Evolutionary conservation across 2,888 invertebrate genomes (phyloP).

Genomic region (Athalia cordata): DNA sequence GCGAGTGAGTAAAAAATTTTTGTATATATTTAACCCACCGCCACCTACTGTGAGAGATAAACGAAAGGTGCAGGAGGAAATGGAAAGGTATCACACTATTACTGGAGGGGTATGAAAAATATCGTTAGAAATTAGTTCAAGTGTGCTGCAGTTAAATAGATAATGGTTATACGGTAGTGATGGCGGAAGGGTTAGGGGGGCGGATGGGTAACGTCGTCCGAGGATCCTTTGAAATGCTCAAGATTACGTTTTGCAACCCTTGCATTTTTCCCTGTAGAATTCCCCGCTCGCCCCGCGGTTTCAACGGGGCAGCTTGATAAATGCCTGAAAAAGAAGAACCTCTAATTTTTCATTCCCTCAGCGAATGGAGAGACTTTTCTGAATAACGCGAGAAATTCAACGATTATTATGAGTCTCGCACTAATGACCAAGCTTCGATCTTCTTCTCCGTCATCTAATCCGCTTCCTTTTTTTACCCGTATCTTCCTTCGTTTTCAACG

Average conservation of each 20-base stretch:
- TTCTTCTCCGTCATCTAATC: constrained; percentile 20
- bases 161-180: constrained; percentile 42
- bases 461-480: background rate
- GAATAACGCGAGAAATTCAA: constrained; percentile 50
- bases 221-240: constrained; percentile 65
- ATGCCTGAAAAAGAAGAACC: constrained; percentile 54
- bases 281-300: background rate
- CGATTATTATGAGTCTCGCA: constrained; percentile 55
- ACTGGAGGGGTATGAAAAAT: constrained; percentile 15
- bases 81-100: no score
- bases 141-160: constrained; percentile 48
- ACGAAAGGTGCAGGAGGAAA: background rate
- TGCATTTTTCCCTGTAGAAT: constrained; percentile 61
- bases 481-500: background rate
- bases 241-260: constrained; percentile 67
- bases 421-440: constrained; percentile 59
- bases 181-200: background rate
- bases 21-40: background rate
- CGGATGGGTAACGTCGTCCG: constrained; percentile 52
- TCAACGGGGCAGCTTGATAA: constrained; percentile 60
- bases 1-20: background rate
- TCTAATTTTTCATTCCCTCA: constrained; percentile 47
- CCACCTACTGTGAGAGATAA: constrained; percentile 6
- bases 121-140: constrained; percentile 41
- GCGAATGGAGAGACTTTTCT: constrained; percentile 55